These are phyloP conservation scores for Alosa sapidissima DNA, from an alignment of 2,797 vertebrate species.

Conservation along the genomic window DNA sequence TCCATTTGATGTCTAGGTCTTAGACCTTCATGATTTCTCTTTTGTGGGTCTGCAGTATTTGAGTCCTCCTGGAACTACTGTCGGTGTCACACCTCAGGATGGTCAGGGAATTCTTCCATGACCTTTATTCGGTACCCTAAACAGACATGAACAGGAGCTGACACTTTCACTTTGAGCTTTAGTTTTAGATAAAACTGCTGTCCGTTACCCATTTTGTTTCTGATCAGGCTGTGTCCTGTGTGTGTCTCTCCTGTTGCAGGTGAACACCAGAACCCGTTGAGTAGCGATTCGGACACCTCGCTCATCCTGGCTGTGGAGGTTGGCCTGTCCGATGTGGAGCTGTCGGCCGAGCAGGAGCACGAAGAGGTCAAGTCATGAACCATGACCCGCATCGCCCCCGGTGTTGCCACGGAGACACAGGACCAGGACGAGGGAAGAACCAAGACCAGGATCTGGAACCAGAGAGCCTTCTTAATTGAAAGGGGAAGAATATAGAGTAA, in stretches of 20 bases:
- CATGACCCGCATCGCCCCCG: constrained; percentile 35
- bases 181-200: background rate
- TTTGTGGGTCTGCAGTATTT: background rate
- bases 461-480: constrained; percentile 35
- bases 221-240: background rate
- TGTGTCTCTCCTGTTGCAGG: constrained; percentile 66
- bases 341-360: constrained; percentile 82
- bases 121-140: no score
- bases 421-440: constrained; percentile 47
- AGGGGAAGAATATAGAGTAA: constrained; percentile 70
- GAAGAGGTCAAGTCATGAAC: constrained; percentile 85
- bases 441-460: constrained; percentile 29
- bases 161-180: background rate
- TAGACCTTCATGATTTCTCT: background rate
- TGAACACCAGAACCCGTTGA: constrained; percentile 86
- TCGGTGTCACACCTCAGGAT: background rate
- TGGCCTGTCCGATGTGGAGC: constrained; percentile 82
- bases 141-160: no score
- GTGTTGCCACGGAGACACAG: constrained; percentile 39
- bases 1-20: background rate
- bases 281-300: constrained; percentile 90
- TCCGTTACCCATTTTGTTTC: background rate
- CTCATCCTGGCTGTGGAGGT: constrained; percentile 83
- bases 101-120: no score
- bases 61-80: background rate